Base-by-base conservation (phyloP, 2,888 invertebrate species). In the Tuberolachnus salignus region DNA sequence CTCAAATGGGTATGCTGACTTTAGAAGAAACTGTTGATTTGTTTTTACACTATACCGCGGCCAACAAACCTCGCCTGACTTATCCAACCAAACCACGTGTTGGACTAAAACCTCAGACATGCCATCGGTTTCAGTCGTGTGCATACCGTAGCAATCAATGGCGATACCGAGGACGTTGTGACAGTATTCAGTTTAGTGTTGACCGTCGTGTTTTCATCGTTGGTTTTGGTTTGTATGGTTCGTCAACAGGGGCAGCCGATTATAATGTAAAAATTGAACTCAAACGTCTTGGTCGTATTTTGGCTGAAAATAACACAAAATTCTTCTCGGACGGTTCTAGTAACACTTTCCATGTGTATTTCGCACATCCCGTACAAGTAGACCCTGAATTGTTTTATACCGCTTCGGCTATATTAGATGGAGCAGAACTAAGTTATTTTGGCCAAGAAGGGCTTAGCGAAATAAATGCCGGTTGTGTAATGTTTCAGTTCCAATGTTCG, bases 301-400 rank as follows among this genome's bases (percentile, higher is more conserved):
- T 97, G 61, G 96, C 97, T 14, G 95, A 95, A 84, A 94, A 94
- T 85, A 92, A 93, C 84, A 95, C 95, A 3, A 94, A 94, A 85
- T 97, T 97, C 86, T 96, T 95, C 86, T 97, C 96, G 0, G 97
- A 97, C 86, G 97, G 97, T 57, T 97, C 97, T 9, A 96, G 95
- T 85, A 97, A 94, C 85, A 97, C 97, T 51, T 97, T 97, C 86
- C 95, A 95, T 85, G 94, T 94, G 80, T 95, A 90, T 85, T 92
- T 93, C 83, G 90, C 91, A 82, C 89, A 90, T 84, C 91, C 91
- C 11, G 89, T 91, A 81, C 92, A 95, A 88, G 92, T 97, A 82
- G 97, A 97, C 85, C 94, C 96, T 0, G 97, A 97, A 85, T 92
- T 91, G 80, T 95, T 94, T 85, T 97, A 98, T 86, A 97, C 97